Base-by-base conservation (phyloP, 64 coral and sea anemone genomes). In the Porites australiensis region DNA sequence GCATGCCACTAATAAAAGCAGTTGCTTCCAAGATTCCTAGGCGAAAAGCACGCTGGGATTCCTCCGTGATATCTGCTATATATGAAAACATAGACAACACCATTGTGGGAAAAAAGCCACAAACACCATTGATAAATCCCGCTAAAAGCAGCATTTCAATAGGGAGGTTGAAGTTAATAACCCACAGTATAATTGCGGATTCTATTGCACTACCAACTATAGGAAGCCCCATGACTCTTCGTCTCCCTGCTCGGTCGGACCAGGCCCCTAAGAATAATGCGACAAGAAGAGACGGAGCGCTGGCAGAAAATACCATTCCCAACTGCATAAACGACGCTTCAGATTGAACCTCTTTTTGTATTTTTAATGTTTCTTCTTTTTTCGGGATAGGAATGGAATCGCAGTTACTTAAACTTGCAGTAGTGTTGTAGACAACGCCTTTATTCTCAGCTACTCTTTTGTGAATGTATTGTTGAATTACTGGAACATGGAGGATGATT, bases 31-130 rank as follows among this genome's bases (percentile, higher is more conserved):
- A 83, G 49, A 98, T 44, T 48, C 96, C 96, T 19, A 98, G 77
- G 8, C 96, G 93, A 93, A 95, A 98, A 13, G 96, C 93, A 90
- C 96, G 96, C 88, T 98, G 87, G 81, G 94, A 95, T 72, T 93
- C 86, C 47, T 88, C 82, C 3, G 96, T 98, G 44, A 98, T 89
- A n/a, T 98, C 96, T 14, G 96, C 96, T 18, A 98, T 93, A 60
- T 98, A 98, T 13, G 96, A 98, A 58, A 98, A 98, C 18, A 98
- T 93, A 2, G 90, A 98, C 1, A 98, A 72, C 44, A 95, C 93
- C 77, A 98, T 95, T 21, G 96, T 98, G 3, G 96, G 96, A 64
- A 98, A 98, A 73, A 93, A 98, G 5, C 96, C 96, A 50, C 96
- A 98, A 22, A 90, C 81, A 4, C 96, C 96, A 44, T 92, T 92